Base-by-base conservation (phyloP, 2,888 invertebrate genomes). In the Euzophera pinguis region DNA sequence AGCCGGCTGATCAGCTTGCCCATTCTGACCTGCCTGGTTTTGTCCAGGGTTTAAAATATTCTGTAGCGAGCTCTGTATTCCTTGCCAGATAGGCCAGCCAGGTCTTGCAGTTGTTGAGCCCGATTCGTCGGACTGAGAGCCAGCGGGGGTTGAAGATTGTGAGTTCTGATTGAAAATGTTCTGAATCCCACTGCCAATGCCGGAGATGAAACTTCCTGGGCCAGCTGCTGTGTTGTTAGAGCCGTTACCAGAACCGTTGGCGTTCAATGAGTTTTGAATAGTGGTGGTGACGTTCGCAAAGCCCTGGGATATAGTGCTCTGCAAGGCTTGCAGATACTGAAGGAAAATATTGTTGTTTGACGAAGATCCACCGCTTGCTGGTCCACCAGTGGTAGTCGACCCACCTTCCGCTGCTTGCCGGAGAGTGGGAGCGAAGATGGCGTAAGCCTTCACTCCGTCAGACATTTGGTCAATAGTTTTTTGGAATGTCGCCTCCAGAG, bases 401-500 rank as follows among this genome's bases (percentile, higher is more conserved):
- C 45, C 17, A 39, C 49, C 56, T 3, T 47, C 47, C 4, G 29
- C 43, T 53, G 16, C 16, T 14, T 16, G 55, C 43, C 14, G 52
- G 14, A 27, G 10, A 71, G 27, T 77, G 76, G 14, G 78, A 77
- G 54, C 71, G 80, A 32, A 78, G 52, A 12, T 64, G 67, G 76
- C 71, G 34, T 78, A 68, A 10, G 75, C 59, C 52, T 76, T 65
- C 0, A 85, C 73, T 9, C 84, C 82, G 32, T 78, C 76, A 3
- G 73, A 59, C 27, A 88, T 64, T 47, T 74, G 71, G 35, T 78
- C 64, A 2, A 87, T 69, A 22, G 78, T 81, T 3, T 57, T 63
- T 35, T 78, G 69, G 54, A 88, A 84, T 43, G 81, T 79, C 17
- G 69, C 68, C 58, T 80, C 71, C 12, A 88, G 67, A n/a, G 55